phyloP scores from a whole-genome alignment of 2,113 vertebrate genomes.

The Diphyllodes magnificus region DNA sequence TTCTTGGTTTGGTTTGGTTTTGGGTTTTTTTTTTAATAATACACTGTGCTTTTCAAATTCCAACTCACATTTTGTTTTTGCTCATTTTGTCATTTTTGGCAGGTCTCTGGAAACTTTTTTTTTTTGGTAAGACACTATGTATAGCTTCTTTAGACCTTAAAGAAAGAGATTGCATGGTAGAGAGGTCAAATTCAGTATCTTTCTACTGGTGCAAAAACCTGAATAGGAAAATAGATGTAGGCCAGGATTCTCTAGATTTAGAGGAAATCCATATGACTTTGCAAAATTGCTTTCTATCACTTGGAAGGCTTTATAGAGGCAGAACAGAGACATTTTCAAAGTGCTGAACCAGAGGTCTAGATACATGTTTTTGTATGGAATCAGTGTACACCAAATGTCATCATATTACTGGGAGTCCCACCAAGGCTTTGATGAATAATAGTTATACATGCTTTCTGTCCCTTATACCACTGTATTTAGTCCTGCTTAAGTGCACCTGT shows the following conservation, averaged over 20 bases:
- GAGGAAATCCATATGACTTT: neutral
- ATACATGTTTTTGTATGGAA: neutral
- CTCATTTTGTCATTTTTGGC: neutral
- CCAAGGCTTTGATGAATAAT: neutral
- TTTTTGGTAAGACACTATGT: neutral
- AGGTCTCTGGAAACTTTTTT: neutral
- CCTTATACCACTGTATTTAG: neutral
- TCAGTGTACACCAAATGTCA: neutral
- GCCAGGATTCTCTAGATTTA: neutral
- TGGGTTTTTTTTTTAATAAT: neutral
- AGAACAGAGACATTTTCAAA: neutral
- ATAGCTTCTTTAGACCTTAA: neutral
- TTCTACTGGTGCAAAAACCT: neutral
- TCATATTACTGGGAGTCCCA: neutral
- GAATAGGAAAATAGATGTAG: neutral
- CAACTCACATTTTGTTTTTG: neutral
- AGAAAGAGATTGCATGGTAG: neutral
- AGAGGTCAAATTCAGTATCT: neutral
- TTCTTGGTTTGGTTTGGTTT: neutral
- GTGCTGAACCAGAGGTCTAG: neutral
- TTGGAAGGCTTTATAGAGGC: neutral
- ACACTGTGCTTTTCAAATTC: neutral
- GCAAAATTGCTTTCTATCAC: neutral
- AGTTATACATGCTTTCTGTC: neutral
- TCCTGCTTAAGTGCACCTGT: neutral